Conservation (phyloP, 2,888 invertebrate genomes). For the Andrena trimmerana region DNA sequence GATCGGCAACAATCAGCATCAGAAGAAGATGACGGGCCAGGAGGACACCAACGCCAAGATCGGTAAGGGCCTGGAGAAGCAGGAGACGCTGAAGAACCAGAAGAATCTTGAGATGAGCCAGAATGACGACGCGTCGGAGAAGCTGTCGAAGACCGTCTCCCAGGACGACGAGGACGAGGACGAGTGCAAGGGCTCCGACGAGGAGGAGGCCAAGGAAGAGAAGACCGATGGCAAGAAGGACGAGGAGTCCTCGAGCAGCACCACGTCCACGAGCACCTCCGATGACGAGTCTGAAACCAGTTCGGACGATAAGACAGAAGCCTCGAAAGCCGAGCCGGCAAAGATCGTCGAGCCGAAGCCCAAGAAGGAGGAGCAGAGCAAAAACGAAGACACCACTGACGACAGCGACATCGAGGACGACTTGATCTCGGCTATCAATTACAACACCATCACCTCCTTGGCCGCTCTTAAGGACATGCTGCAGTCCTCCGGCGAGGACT, state of each 20-base stretch:
- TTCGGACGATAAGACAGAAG: constrained; percentile 81
- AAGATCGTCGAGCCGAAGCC: constrained; percentile 44
- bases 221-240: constrained; percentile 73
- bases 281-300: constrained; percentile 83
- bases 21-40: constrained; percentile 66
- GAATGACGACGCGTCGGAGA: constrained; percentile 53
- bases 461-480: constrained; percentile 90
- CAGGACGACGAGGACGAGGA: constrained; percentile 71
- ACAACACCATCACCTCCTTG: constrained; percentile 90
- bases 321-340: constrained; percentile 72
- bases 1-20: constrained; percentile 64
- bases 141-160: constrained; percentile 51
- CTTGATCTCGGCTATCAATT: constrained; percentile 89
- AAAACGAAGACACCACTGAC: constrained; percentile 81
- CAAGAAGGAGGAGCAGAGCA: constrained; percentile 65
- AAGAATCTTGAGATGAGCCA: constrained; percentile 66
- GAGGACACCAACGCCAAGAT: constrained; percentile 50
- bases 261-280: constrained; percentile 79
- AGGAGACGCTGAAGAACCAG: constrained; percentile 69
- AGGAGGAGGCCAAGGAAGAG: constrained; percentile 68
- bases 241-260: constrained; percentile 78
- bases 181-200: constrained; percentile 70
- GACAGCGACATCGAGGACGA: constrained; percentile 89
- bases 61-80: constrained; percentile 56
- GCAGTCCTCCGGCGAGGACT: constrained; percentile 87